Base-by-base conservation (phyloP, 2,888 invertebrate species). In the Malacosoma neustria region DNA sequence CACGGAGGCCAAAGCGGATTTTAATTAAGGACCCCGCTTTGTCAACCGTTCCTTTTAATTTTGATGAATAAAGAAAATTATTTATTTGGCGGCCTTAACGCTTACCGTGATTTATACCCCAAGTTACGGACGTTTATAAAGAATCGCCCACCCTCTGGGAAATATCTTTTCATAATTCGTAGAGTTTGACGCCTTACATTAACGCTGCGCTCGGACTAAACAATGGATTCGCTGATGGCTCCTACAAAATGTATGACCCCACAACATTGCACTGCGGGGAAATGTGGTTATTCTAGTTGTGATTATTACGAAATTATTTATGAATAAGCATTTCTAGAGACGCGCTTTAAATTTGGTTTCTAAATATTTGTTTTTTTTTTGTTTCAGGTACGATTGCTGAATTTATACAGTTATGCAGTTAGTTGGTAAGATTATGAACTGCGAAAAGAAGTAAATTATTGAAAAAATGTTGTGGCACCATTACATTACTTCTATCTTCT, bases 21-120 rank as follows among this genome's bases (percentile, higher is more conserved):
- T 80, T 82, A 82, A 82, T 82, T 80, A 80, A 76, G 59, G 64
- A 54, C 51, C 64, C 51, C 64, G 66, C 76, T 84, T 85, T 82
- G 80, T 82, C 82, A 80, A 79, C 77, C 73, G 75, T 61, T 74
- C 73, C 71, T 77, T 76, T 76, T 82, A 81, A 81, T 82, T 82
- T 81, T 81, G 80, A 85, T 79, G 80, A 81, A 80, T 82, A 80
- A 79, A 81, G 82, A 74, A 80, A 77, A 82, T 81, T 75, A 81
- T 81, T 81, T 80, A 80, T 81, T 76, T 76, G 72, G 69, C 72
- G 64, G 68, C 71, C 73, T 72, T 73, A 64, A 74, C 73, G 68
- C 64, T 77, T 62, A 68, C 68, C 54, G 68, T 81, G 79, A 80
- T 82, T 85, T 77, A 82, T 80, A 71, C 62, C 54, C 60, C 49